Base-by-base conservation (phyloP, 2,888 invertebrate genomes). In the Eugnorisma glareosa region DNA sequence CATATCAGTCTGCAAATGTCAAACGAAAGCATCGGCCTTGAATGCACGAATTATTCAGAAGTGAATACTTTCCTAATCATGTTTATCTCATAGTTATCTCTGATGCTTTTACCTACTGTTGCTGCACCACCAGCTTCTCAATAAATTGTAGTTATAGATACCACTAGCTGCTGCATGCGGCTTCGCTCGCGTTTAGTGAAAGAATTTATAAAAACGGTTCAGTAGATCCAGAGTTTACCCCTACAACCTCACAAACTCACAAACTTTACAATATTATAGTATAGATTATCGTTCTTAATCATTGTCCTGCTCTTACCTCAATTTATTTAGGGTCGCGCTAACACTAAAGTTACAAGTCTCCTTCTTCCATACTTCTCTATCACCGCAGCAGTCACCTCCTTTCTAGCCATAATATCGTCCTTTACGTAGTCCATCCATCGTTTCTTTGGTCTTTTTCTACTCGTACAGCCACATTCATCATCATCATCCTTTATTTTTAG, bases 1-100 rank as follows among this genome's bases (percentile, higher is more conserved):
- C 28, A 57, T 79, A 84, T 84, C 70, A 54, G 45, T 1, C 15
- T 11, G 61, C 67, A 48, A 83, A 83, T 71, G 54, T 28, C 48
- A 48, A 79, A 79, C 37, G 66, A 83, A 51, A 79, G 51, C 67
- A n/a, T 0, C n/a, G 59, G 43, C 79, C 48, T 79, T 77, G 28
- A 40, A 2, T 31, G 0, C 5, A 18, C 2, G 31, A 57, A 75
- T 18, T 75, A 57, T 66, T 24, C 18, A 21, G 15, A 28, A 35
- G 31, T 57, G 15, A 66, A 24, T 76, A 43, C 24, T 43, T 59
- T 59, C 48, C 15, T 31, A 21, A 51, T 74, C 28, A 28, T 82
- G 10, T 35, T 35, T 51, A 8, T 48, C 3, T n/a, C 28, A 21
- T 21, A 43, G 28, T 21, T 31, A 40, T 15, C 45, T 5, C 13